Base-by-base conservation (phyloP, 2,888 invertebrate species). In the Phortica magna region DNA sequence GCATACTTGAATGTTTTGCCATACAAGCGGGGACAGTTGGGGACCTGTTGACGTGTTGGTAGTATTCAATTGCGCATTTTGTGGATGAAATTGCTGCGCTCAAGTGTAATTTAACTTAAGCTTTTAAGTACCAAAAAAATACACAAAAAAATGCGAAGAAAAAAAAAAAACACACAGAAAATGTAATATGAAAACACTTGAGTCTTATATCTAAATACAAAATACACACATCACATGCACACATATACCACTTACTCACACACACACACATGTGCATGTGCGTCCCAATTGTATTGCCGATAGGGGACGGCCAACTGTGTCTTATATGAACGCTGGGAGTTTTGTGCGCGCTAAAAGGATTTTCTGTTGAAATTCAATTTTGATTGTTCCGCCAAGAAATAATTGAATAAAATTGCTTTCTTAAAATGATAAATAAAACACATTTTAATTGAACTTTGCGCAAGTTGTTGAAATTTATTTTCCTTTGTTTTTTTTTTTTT, bases 51-150 rank as follows among this genome's bases (percentile, higher is more conserved):
- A 31, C 31, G 53, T 22, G 53, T n/a, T 64, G n/a, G 14, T 3
- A 67, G 17, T 64, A 43, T 71, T 71, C 70, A 61, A 70, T 76
- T 80, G 76, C 77, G 78, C 81, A 83, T 82, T 88, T 81, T 80
- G 81, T 79, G 84, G 75, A 81, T 83, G 77, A 85, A 85, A 88
- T 87, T 84, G 85, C 84, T 87, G 76, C 79, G 88, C 87, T 86
- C 80, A 79, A 88, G 88, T 88, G 85, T 85, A 86, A 86, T 86
- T 87, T 85, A 83, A 87, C 85, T 88, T 87, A 88, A 86, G 88
- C 88, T 88, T 79, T 86, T 88, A 87, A 88, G 84, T 83, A 85
- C 22, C 19, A 31, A 71, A 55, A 71, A 55, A 71, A 53, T 43
- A 70, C 12, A 48, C 3, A 64, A 22, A 31, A 22, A n/a, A n/a